Percentiles rank a stretch among this genome's conserved stretches.
phyloP scores from a whole-genome alignment of 1,140 invertebrate genomes.

The Gerris buenoi region DNA sequence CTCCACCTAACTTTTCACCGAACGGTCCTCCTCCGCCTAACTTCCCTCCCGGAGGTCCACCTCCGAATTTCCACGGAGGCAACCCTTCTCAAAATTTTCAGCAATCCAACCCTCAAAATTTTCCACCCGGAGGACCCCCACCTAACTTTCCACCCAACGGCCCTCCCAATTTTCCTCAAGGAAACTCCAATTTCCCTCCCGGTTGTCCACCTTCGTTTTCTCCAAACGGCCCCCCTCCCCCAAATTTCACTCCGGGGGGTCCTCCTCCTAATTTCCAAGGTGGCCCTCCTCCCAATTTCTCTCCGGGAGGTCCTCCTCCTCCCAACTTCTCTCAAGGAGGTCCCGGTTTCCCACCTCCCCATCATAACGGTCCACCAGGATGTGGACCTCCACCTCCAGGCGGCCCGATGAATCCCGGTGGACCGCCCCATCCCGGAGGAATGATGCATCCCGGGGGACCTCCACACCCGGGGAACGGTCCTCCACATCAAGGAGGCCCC shows the following conservation, averaged over 20 bases:
- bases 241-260: not conserved
- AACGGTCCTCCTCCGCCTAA: constrained; percentile 7
- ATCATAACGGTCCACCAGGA: too few relatives aligned
- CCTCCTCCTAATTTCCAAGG: not conserved
- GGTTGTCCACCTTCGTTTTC: not conserved
- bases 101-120: constrained; percentile 11
- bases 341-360: too few relatives aligned
- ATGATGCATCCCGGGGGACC: too few relatives aligned
- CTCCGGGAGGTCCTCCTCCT: constrained; percentile 2
- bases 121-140: not conserved
- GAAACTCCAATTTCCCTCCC: too few relatives aligned
- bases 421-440: too few relatives aligned
- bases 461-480: too few relatives aligned
- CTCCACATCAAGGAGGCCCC: too few relatives aligned
- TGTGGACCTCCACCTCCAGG: too few relatives aligned
- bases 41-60: too few relatives aligned
- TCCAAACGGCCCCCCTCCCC: not conserved
- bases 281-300: constrained; percentile 6
- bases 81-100: constrained; percentile 26
- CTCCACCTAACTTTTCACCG: not conserved
- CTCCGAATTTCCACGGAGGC: not conserved
- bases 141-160: not conserved
- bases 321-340: too few relatives aligned
- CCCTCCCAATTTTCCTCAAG: constrained; percentile 8
- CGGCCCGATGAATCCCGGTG: too few relatives aligned